Percentiles rank a stretch among this genome's conserved stretches.
Evolutionary conservation across 2,113 vertebrate species (phyloP).

Genomic region (Myrmecobius fasciatus): DNA sequence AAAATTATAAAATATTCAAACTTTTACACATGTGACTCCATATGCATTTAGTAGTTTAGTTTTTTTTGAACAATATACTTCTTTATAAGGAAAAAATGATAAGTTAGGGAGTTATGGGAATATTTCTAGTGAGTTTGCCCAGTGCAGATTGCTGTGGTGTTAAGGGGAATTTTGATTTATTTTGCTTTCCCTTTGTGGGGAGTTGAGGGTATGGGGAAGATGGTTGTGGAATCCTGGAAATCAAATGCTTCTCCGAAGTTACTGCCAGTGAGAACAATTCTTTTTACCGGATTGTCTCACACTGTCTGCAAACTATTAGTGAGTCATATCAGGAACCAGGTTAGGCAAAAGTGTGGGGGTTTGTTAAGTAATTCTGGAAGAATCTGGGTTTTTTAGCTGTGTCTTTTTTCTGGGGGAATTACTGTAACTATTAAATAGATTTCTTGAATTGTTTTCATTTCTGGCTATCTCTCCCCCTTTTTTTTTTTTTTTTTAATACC

Average conservation of each 20-base stretch:
- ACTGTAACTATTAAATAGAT: constrained; percentile 20
- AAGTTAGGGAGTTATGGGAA: constrained; percentile 6
- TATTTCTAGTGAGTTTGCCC: neutral
- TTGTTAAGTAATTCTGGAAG: constrained; percentile 64
- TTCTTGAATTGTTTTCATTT: constrained; percentile 47
- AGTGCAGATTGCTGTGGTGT: neutral
- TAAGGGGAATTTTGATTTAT: neutral
- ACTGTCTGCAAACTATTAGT: constrained; percentile 47
- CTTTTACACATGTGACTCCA: neutral
- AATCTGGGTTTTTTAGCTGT: constrained; percentile 21
- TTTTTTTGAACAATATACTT: constrained; percentile 14
- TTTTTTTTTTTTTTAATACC: neutral
- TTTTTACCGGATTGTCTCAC: constrained; percentile 39
- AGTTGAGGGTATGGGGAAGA: neutral
- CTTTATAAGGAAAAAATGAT: constrained; percentile 3
- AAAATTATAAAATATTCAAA: neutral
- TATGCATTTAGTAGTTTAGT: neutral
- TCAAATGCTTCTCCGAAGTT: constrained; percentile 28
- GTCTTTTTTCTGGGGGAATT: constrained; percentile 57
- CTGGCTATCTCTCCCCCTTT: constrained; percentile 11
- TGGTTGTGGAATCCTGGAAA: constrained; percentile 37
- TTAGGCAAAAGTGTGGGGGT: neutral
- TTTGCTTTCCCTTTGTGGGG: neutral
- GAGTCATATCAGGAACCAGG: constrained; percentile 57
- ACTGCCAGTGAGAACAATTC: constrained; percentile 36